Evolutionary conservation across 2,113 vertebrate species (phyloP).

Genomic region (Corvus moneduloides): DNA sequence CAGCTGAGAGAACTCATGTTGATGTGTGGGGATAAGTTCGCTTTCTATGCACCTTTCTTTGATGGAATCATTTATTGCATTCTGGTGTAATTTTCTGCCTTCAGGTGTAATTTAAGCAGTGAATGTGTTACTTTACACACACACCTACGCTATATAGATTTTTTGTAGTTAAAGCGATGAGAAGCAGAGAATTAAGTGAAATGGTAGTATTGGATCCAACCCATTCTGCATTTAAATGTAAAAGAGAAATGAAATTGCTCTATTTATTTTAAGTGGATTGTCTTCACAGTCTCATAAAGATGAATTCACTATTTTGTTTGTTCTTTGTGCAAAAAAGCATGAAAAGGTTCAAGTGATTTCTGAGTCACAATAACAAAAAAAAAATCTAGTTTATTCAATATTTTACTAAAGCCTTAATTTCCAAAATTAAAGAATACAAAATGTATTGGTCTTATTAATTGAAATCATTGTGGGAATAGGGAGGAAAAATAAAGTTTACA

Average conservation of each 20-base stretch:
- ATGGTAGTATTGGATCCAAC: background rate
- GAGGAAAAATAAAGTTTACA: background rate
- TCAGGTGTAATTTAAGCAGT: background rate
- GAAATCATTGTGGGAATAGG: background rate
- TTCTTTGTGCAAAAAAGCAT: background rate
- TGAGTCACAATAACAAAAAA: background rate
- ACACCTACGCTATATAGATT: background rate
- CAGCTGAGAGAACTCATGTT: background rate
- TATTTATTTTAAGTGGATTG: background rate
- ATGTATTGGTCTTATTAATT: background rate
- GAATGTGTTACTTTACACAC: background rate
- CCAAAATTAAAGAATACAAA: background rate
- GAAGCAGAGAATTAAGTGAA: background rate
- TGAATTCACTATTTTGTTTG: background rate
- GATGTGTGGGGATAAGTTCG: accelerated
- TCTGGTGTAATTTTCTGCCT: background rate
- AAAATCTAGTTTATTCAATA: background rate
- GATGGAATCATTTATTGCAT: background rate
- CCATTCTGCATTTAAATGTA: background rate
- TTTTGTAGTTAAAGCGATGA: background rate
- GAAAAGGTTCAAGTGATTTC: background rate
- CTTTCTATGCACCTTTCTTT: background rate
- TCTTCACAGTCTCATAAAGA: background rate
- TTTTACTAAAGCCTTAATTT: background rate
- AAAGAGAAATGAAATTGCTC: background rate